Base-by-base conservation (phyloP, 1,140 invertebrate species). In the Trypoxylus dichotomus region DNA sequence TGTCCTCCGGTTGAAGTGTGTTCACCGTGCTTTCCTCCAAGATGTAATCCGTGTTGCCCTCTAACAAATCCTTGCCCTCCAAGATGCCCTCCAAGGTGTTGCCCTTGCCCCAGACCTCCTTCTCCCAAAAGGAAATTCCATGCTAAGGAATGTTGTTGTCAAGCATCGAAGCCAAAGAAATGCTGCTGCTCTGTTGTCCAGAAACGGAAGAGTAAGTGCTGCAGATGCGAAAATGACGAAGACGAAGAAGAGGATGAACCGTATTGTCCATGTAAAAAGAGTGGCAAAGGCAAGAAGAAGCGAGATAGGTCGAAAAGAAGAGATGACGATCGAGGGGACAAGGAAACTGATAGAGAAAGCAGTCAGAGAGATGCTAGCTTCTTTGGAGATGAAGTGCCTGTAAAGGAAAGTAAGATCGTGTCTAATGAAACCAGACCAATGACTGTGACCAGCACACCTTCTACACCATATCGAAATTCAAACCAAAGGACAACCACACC, bases 21-120 rank as follows among this genome's bases (percentile, higher is more conserved):
- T 42, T 80, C 74, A 2, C 75, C 77, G 21, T 60, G 74, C 25
- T 79, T 72, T 27, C 76, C 78, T 21, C 79, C 79, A 24, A 74
- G 74, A 72, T 80, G 79, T 60, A 80, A 80, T 58, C 79, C 79
- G 13, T 80, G 79, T 71, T 78, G 77, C 21, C 79, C 79, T 0
- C 75, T 47, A 37, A 58, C 54, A 11, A 80, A 80, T 74, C 79
- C 79, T 0, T 79, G 78, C 72, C 37, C 47, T 15, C 79, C 79
- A 41, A 63, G 63, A 10, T 79, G 79, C 76, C 63, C 32, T n/a
- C 25, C 76, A 25, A 47, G 42, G 47, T 75, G 76, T 54, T 19
- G 19, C 41, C 42, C 41, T 21, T 47, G 74, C 21, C 41, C 25
- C 6, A 32, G 21, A 32, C 19, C 19, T 32, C 1, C 32, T 1